Evolutionary conservation across 2,888 invertebrate genomes (phyloP).

Genomic region (Deladenus siricidicola): DNA sequence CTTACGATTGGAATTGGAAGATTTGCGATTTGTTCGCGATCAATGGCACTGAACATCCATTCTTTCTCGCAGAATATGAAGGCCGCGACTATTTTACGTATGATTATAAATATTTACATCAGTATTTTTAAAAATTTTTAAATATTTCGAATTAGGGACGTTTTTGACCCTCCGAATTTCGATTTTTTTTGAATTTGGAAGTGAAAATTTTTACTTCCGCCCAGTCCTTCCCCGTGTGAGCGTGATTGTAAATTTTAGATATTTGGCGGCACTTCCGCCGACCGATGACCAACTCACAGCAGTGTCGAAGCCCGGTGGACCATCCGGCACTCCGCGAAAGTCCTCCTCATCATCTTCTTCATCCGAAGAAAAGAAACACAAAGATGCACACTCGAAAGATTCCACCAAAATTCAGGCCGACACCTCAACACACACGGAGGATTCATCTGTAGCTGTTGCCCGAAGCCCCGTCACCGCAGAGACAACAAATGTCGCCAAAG

Average conservation of each 20-base stretch:
- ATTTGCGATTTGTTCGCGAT: conserved; percentile 40
- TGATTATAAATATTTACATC: conserved; percentile 1
- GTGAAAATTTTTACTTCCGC: too few relatives aligned
- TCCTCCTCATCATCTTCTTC: not conserved
- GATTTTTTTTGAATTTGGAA: too few relatives aligned
- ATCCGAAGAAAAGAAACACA: not conserved
- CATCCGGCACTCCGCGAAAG: not conserved
- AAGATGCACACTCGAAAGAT: not conserved
- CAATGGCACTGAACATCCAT: conserved; percentile 28
- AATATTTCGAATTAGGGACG: too few relatives aligned
- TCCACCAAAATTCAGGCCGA: not conserved
- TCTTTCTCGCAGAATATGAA: conserved; percentile 25
- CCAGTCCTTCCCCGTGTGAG: too few relatives aligned
- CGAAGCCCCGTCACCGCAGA: too few relatives aligned
- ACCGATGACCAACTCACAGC: conserved; percentile 24
- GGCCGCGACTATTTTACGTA: conserved; percentile 37
- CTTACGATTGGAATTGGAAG: conserved; percentile 36
- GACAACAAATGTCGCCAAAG: not conserved
- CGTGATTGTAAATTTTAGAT: too few relatives aligned
- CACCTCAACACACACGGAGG: not conserved
- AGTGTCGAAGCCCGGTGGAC: not conserved
- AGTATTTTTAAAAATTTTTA: not conserved
- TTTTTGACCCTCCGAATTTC: too few relatives aligned
- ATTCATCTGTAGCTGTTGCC: not conserved
- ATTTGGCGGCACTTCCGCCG: conserved; percentile 30